Conservation (phyloP, 2,113 vertebrate species). For the Aegotheles bennettii region DNA sequence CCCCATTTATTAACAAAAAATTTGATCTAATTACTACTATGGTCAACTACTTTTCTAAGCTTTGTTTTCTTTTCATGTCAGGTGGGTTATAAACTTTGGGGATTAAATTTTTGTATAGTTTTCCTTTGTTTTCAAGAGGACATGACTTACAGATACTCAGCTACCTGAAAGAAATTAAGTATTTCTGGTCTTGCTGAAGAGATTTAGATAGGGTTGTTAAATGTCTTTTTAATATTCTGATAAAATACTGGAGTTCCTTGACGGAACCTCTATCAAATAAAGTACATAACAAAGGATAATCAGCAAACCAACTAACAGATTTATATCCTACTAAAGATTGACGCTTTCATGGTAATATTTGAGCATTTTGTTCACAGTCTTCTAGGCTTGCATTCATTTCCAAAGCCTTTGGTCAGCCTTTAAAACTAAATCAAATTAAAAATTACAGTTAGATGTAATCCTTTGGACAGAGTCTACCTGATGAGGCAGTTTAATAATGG, state of each 20-base stretch:
- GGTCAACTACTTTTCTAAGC: background rate
- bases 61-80: background rate
- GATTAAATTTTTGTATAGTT: background rate
- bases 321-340: background rate
- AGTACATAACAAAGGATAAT: background rate
- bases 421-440: slow-evolving; percentile 35
- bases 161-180: background rate
- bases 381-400: background rate
- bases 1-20: background rate
- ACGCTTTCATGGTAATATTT: background rate
- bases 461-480: background rate
- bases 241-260: background rate
- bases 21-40: background rate
- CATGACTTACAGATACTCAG: background rate
- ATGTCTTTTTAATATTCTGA: background rate
- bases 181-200: background rate
- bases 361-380: background rate
- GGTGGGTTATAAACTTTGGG: background rate
- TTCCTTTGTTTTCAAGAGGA: background rate
- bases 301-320: background rate
- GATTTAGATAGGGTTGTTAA: background rate
- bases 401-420: background rate
- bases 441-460: slow-evolving; percentile 27
- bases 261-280: background rate
- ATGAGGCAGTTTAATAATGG: background rate